These are phyloP conservation scores for Scarus forsteni DNA, from an alignment of 2,797 vertebrate species.

Conservation along the genomic window DNA sequence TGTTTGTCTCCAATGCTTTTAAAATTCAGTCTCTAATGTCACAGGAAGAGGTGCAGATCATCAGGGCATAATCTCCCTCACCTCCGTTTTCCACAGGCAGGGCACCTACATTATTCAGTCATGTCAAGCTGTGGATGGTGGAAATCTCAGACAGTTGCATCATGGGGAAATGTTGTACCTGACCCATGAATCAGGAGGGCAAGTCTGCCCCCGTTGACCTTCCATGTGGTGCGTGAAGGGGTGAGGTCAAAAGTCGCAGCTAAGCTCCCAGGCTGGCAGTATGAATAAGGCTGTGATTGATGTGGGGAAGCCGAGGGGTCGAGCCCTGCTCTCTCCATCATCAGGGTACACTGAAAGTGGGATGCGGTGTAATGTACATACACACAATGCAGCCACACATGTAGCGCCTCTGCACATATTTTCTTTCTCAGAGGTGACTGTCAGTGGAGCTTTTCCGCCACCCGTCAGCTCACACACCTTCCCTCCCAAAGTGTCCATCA, in stretches of 20 bases:
- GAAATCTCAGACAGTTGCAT: slow-evolving; percentile 51
- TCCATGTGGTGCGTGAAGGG: slow-evolving; percentile 56
- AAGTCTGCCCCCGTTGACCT: slow-evolving; percentile 47
- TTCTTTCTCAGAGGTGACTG: slow-evolving; percentile 14
- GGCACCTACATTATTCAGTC: slow-evolving; percentile 45
- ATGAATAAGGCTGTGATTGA: slow-evolving; percentile 74
- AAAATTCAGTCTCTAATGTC: slow-evolving; percentile 18
- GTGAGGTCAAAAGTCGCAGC: slow-evolving; percentile 63
- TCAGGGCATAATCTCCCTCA: slow-evolving; percentile 13
- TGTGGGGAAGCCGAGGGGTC: slow-evolving; percentile 58
- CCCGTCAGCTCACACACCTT: slow-evolving; percentile 36
- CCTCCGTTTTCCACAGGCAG: slow-evolving; percentile 22
- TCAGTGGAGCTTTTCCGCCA: slow-evolving; percentile 35
- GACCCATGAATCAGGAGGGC: slow-evolving; percentile 63
- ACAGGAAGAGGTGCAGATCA: slow-evolving; percentile 8
- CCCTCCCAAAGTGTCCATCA: slow-evolving; percentile 65
- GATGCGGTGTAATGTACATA: slow-evolving; percentile 43
- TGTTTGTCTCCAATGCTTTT: slow-evolving; percentile 9
- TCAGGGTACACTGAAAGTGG: slow-evolving; percentile 37
- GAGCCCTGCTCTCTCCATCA: slow-evolving; percentile 61
- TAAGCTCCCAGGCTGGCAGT: slow-evolving; percentile 42
- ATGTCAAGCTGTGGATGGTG: slow-evolving; percentile 45
- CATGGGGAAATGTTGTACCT: slow-evolving; percentile 56
- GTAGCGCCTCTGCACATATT: not conserved
- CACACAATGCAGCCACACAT: slow-evolving; percentile 33